Evolutionary conservation across 2,888 invertebrate species (phyloP), one percentile per base, ranked within the genome.

Genomic region (Drosophila trichaetosa): DNA sequence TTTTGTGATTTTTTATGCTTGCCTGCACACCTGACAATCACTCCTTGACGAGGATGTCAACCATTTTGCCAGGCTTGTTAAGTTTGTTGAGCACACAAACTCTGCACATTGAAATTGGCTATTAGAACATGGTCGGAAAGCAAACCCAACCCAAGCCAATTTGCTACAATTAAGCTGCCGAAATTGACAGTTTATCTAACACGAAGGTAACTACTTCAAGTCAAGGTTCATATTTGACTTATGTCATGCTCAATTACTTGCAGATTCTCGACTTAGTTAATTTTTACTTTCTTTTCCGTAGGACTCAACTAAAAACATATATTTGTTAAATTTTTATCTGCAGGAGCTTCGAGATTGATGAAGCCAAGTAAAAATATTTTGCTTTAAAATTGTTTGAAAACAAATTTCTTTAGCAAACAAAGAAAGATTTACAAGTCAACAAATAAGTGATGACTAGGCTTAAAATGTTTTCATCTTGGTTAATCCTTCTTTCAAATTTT

Each of bases 131-230:
- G 57, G 33, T 49, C 64, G 51, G 36, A 57, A 52, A 46, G 46
- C 29, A 61, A 54, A 54, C 33, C 42, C 10, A 59, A 31, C 51
- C 60, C 74, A 75, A 73, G 76, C 69, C 80, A 80, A 76, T 75
- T 80, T 83, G 49, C 52, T 69, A 71, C 81, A 78, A 77, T 82
- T 73, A 73, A 57, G 53, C 56, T 46, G n/a, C 4, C 36, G 46
- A 78, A 81, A 73, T 65, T 75, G 67, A 69, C 67, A 70, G 40
- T 38, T 77, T 75, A 36, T 21, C 16, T 13, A 10, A n/a, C 11
- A 24, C 52, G 51, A 51, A 57, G 64, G 57, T 16, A 8, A 36
- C 16, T 40, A 11, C 11, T 57, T 21, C 21, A 48, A 33, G 58
- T 65, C 11, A 8, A 46, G 21, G 46, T 46, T 46, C 21, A 13